phyloP scores from a whole-genome alignment of 2,888 invertebrate species.

The Thymelicus sylvestris region DNA sequence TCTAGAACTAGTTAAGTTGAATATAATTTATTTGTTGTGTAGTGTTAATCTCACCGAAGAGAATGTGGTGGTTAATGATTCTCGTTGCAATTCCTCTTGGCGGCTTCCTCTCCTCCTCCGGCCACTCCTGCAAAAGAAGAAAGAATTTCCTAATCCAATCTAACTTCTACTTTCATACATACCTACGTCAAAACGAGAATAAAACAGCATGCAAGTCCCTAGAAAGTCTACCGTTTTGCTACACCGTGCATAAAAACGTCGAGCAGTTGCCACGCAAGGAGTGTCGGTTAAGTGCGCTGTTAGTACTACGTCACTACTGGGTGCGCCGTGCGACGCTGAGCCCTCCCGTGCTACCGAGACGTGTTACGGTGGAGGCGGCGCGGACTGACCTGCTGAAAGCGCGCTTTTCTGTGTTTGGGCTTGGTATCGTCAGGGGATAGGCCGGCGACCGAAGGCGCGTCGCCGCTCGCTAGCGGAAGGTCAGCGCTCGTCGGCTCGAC shows the following conservation, averaged over 20 bases:
- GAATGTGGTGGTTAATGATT: conserved; percentile 83
- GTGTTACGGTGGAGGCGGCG: conserved; percentile 33
- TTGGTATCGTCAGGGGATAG: conserved; percentile 80
- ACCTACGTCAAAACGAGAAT: conserved; percentile 10
- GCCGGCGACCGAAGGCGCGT: conserved; percentile 75
- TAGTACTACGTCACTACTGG: conserved; percentile 33
- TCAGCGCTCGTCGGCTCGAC: conserved; percentile 72
- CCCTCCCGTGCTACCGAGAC: conserved; percentile 33
- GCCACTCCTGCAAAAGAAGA: conserved; percentile 72
- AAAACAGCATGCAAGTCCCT: conserved; percentile 32
- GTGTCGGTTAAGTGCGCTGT: conserved; percentile 23
- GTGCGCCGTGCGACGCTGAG: conserved; percentile 36
- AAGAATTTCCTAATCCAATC: conserved; percentile 12
- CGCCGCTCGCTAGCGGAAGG: conserved; percentile 70
- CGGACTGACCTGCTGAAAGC: conserved; percentile 90
- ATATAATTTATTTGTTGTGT: no score
- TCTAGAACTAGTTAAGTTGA: no score
- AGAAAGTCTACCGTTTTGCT: conserved; percentile 27
- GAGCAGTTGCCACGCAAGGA: conserved; percentile 32
- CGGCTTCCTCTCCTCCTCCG: conserved; percentile 81
- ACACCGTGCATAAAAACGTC: conserved; percentile 45
- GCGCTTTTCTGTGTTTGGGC: conserved; percentile 94
- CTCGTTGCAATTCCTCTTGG: conserved; percentile 83
- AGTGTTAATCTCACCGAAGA: conserved; percentile 68
- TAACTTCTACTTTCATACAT: background rate